phyloP scores from a whole-genome alignment of 2,113 vertebrate genomes.

The Centropus bengalensis region DNA sequence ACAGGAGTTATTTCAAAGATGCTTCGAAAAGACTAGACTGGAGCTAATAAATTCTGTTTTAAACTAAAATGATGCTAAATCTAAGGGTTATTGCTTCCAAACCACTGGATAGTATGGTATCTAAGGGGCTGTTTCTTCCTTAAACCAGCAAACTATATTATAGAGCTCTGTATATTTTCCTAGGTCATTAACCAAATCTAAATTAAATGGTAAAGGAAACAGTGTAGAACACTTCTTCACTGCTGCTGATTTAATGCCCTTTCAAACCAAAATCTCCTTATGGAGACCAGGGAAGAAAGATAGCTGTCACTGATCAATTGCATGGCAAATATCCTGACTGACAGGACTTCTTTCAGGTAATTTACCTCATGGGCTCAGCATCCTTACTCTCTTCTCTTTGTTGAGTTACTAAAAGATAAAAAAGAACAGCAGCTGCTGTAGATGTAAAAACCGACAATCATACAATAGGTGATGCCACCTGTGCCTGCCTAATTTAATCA shows the following conservation, averaged over 20 bases:
- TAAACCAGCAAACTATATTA: not conserved
- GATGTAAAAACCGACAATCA: constrained; percentile 24
- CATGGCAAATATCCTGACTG: not conserved
- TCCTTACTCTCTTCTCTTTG: not conserved
- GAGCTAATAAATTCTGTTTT: not conserved
- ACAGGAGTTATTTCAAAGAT: not conserved
- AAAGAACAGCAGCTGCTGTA: constrained; percentile 26
- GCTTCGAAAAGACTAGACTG: not conserved
- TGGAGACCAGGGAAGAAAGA: not conserved
- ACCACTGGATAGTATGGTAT: accelerated
- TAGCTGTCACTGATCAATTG: not conserved
- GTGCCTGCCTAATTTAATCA: constrained; percentile 26
- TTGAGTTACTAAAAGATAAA: not conserved
- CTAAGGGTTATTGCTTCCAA: not conserved
- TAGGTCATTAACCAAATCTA: not conserved
- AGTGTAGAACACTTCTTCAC: not conserved
- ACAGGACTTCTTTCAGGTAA: not conserved
- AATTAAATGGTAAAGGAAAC: not conserved
- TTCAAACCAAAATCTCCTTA: not conserved
- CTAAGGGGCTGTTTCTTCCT: not conserved
- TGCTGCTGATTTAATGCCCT: not conserved
- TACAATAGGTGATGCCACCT: constrained; percentile 50
- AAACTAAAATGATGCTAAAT: not conserved
- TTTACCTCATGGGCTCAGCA: not conserved
- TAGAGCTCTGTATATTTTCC: not conserved